A percentile compares a stretch with the other conserved stretches of the same genome.
phyloP scores from a whole-genome alignment of 2,797 vertebrate species.

The Furcifer pardalis region DNA sequence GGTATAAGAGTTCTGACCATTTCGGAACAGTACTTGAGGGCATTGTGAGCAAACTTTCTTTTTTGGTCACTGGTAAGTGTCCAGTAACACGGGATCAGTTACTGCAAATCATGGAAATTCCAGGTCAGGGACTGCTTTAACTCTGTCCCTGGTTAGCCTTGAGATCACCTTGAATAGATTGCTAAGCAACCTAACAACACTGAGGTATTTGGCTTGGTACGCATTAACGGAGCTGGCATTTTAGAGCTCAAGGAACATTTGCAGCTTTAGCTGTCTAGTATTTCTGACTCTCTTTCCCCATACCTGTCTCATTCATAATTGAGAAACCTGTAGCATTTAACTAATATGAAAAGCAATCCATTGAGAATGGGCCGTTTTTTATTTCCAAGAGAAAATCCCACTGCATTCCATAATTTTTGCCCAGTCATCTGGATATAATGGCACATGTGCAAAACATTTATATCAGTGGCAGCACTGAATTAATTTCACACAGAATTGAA shows the following conservation, averaged over 20 bases:
- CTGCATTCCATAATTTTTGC: background rate
- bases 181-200: constrained; percentile 16
- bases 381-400: background rate
- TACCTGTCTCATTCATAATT: background rate
- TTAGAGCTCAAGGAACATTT: background rate
- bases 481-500: background rate
- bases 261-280: background rate
- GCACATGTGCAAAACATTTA: background rate
- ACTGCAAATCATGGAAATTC: constrained; percentile 17
- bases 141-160: constrained; percentile 33
- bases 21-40: background rate
- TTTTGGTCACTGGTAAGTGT: background rate
- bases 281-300: constrained; percentile 23
- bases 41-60: background rate
- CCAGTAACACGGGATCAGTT: background rate
- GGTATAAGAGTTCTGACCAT: background rate
- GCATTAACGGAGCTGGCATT: background rate
- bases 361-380: too few species aligned
- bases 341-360: background rate
- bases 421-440: background rate
- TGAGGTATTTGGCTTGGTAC: constrained; percentile 1
- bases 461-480: too few species aligned
- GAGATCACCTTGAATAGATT: constrained; percentile 46
- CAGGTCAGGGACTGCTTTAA: constrained; percentile 8
- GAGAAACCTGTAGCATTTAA: background rate